Evolutionary conservation across 2,888 invertebrate genomes (phyloP).

Genomic region (Pristionchus fissidentatus): DNA sequence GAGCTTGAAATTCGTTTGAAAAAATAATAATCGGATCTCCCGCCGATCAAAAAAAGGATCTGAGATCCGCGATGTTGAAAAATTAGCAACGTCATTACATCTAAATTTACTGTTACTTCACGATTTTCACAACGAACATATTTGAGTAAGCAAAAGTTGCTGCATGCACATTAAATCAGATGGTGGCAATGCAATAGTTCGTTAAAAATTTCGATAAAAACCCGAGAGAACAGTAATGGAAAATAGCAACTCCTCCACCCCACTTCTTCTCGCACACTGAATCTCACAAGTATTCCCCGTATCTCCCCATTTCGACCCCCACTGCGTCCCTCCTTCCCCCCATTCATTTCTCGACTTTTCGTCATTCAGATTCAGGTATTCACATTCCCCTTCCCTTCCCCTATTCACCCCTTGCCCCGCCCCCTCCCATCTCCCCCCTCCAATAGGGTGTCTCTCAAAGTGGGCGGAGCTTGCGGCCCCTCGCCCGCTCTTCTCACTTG

Average conservation of each 20-base stretch:
- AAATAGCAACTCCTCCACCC: neutral
- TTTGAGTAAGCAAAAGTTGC: no score
- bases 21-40: no score
- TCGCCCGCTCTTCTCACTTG: constrained; percentile 2
- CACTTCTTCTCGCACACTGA: neutral
- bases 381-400: neutral
- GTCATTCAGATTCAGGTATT: constrained; percentile 39
- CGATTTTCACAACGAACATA: no score
- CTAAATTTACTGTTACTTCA: no score
- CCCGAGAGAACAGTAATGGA: neutral
- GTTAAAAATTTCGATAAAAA: no score
- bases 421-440: neutral
- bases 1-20: no score
- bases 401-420: neutral
- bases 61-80: no score
- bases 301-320: neutral
- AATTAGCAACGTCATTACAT: no score
- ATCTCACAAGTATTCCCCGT: neutral
- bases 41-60: no score
- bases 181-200: no score
- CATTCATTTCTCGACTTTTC: neutral
- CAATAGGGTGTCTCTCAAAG: neutral
- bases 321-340: neutral
- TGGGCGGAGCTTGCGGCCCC: constrained; percentile 9
- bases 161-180: no score